phyloP scores from a whole-genome alignment of 2,113 vertebrate genomes.

The Laticauda laticaudata region DNA sequence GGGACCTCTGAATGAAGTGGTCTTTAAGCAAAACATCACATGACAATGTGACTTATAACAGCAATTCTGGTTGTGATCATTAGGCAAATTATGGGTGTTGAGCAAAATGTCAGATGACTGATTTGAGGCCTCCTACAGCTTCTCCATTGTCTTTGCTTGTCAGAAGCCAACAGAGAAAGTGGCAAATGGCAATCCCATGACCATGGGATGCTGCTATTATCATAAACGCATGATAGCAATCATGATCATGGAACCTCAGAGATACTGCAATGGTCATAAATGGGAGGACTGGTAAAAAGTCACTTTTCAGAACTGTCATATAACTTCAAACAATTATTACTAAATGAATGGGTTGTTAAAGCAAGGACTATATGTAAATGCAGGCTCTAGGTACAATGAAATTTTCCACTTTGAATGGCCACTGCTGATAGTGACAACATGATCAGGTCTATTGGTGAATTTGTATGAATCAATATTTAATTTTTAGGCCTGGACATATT shows the following conservation, averaged over 20 bases:
- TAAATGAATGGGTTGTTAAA: background rate
- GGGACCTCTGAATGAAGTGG: background rate
- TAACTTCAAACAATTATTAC: background rate
- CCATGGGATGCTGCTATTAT: background rate
- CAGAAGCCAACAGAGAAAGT: background rate
- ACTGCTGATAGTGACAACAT: background rate
- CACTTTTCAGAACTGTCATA: background rate
- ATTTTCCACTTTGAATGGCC: background rate
- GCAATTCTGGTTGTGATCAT: background rate
- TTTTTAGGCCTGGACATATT: background rate
- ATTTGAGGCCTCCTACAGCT: background rate
- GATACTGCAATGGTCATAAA: background rate
- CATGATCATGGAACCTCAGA: background rate
- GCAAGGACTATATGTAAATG: background rate
- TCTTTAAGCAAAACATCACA: background rate
- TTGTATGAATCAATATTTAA: background rate
- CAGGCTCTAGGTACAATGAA: background rate
- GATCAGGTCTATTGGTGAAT: background rate
- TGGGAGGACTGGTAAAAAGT: background rate
- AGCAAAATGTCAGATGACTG: background rate
- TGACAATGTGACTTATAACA: background rate
- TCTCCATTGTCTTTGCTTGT: background rate
- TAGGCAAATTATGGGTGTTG: background rate
- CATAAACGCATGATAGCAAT: background rate
- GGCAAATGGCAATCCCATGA: background rate